Base-by-base conservation (phyloP, 2,797 vertebrate species). In the Gallirallus australis region DNA sequence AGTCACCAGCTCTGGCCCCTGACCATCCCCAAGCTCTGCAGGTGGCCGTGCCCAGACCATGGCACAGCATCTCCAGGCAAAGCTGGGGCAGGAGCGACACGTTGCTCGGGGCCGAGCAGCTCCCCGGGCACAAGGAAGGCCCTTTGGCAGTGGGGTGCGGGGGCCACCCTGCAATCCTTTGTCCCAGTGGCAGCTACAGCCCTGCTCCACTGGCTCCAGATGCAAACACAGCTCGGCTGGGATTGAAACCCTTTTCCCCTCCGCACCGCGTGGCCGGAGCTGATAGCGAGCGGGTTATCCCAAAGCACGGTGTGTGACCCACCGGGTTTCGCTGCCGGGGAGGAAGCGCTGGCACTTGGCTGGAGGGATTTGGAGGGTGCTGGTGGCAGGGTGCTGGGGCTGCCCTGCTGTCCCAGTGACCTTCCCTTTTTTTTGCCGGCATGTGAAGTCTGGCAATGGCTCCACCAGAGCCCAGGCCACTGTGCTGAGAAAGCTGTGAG, bases 231-330 rank as follows among this genome's bases (percentile, higher is more conserved):
- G 65, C 76, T 87, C 3, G 3, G 60, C 83, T 84, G 70, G 47
- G 93, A 94, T 88, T 96, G 95, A 92, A 97, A 71, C 69, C 33
- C 42, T 85, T 89, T 95, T 96, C 95, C 96, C 96, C 71, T 66
- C 75, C 0, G 4, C 15, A 14, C 79, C 3, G 35, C 0, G 0
- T 97, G 96, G 93, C 70, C 11, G 12, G 70, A 37, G 82, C 89
- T 94, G 94, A 96, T 96, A 97, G 95, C 6, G 18, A 40, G 30
- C 73, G 61, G 89, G 70, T 82, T 88, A 93, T 95, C 92, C 56
- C 77, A 45, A 18, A 54, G 86, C 76, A 86, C 94, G 35, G 35
- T 37, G 35, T 37, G 0, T 84, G 79, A 90, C 92, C 94, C 0
- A 0, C 37, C 30, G 7, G 61, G 16, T 27, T 66, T 35, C 16